Percentiles rank a stretch among this genome's conserved stretches.
phyloP scores from a whole-genome alignment of 2,113 vertebrate genomes.

The Empidonax traillii region DNA sequence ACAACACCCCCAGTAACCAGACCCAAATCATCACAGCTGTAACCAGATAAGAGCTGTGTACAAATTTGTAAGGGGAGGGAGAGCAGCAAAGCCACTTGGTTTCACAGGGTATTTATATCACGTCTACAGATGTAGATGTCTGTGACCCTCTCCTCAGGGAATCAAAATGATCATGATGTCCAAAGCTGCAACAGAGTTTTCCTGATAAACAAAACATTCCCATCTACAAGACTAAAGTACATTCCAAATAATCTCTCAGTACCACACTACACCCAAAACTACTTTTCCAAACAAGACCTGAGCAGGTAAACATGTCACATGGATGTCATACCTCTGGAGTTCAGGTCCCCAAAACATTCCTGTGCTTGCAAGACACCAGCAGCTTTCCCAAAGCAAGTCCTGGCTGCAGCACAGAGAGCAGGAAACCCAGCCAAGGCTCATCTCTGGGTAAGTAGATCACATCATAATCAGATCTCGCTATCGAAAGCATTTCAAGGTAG shows the following conservation, averaged over 20 bases:
- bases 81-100: neutral
- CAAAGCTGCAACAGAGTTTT: neutral
- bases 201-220: neutral
- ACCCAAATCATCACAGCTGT: neutral
- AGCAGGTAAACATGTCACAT: neutral
- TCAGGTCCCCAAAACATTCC: neutral
- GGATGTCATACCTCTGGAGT: neutral
- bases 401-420: neutral
- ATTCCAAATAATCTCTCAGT: neutral
- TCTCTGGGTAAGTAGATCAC: neutral
- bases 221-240: neutral
- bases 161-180: neutral
- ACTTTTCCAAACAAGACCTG: neutral
- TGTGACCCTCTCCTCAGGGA: neutral
- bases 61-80: neutral
- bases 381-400: neutral
- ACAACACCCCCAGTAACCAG: neutral
- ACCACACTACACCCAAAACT: neutral
- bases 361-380: neutral
- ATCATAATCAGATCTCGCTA: constrained; percentile 19
- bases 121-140: neutral
- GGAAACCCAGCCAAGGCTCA: neutral
- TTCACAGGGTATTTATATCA: neutral
- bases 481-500: constrained; percentile 7
- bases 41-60: neutral